Conservation (phyloP, 2,113 vertebrate species). For the Alouatta palliata region DNA sequence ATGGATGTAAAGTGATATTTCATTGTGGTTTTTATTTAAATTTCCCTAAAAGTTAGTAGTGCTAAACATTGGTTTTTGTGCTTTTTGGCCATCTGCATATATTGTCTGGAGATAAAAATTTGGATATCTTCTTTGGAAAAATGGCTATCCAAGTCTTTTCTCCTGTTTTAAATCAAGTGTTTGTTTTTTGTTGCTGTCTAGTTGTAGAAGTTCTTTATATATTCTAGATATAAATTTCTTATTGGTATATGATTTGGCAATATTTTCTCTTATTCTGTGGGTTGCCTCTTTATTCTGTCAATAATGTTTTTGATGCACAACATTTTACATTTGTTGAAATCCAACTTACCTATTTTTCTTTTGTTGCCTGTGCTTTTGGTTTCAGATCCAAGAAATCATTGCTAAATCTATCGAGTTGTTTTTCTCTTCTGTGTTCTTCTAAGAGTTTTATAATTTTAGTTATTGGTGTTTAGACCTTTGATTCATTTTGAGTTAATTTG, state of each 20-base stretch:
- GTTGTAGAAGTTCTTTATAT: neutral
- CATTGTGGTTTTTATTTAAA: neutral
- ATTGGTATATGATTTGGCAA: neutral
- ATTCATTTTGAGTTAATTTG: neutral
- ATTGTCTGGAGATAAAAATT: neutral
- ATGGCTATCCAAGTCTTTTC: neutral
- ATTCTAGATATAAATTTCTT: neutral
- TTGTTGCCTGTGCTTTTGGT: neutral
- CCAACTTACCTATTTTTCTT: neutral
- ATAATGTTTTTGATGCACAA: neutral
- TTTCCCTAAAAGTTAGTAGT: neutral
- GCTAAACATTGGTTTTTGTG: neutral
- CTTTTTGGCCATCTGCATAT: neutral
- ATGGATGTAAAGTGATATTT: neutral
- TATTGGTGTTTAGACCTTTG: neutral
- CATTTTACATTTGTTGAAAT: neutral
- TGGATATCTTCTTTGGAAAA: neutral
- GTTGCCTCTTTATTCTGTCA: neutral
- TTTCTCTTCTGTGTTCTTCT: neutral
- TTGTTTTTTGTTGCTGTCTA: neutral
- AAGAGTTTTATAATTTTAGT: neutral
- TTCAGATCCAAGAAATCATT: neutral
- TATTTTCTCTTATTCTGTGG: neutral
- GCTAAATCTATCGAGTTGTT: neutral
- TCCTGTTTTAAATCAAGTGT: neutral